These are phyloP conservation scores for Rafetus swinhoei DNA, from an alignment of 2,113 vertebrate genomes.

Conservation along the genomic window DNA sequence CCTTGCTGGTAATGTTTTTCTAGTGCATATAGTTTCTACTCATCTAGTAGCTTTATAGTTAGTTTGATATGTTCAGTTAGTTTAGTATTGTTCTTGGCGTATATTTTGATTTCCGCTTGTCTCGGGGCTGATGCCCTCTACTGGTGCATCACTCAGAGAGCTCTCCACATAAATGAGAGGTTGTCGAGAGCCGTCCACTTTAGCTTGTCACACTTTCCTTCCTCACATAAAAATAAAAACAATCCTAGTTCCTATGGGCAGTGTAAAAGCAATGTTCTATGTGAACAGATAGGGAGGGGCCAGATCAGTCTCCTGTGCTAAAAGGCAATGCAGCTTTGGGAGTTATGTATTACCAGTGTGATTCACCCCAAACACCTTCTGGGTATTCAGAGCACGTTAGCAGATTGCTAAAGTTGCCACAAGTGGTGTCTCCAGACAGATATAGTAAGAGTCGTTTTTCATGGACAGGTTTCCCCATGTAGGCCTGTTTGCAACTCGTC, in stretches of 20 bases:
- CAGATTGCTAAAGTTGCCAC: neutral
- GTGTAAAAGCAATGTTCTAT: neutral
- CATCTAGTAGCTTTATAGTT: neutral
- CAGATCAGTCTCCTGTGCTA: neutral
- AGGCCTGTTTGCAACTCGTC: neutral
- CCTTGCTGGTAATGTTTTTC: neutral
- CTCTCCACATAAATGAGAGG: neutral
- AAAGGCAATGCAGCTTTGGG: neutral
- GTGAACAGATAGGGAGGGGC: neutral
- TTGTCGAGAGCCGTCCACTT: neutral
- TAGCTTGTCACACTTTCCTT: neutral
- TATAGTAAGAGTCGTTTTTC: neutral
- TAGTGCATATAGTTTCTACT: neutral
- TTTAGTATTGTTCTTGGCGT: neutral
- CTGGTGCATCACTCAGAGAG: neutral
- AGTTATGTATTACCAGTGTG: neutral
- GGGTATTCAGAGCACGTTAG: neutral
- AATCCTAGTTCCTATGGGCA: neutral
- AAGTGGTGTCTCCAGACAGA: neutral
- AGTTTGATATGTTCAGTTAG: neutral
- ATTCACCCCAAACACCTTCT: neutral
- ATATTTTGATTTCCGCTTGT: neutral
- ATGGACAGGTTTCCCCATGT: neutral
- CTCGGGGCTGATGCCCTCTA: neutral
- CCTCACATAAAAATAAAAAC: neutral